Percentiles rank a stretch among this genome's conserved stretches.
Evolutionary conservation across 2,888 invertebrate genomes (phyloP).

Genomic region (Ametastegia equiseti): DNA sequence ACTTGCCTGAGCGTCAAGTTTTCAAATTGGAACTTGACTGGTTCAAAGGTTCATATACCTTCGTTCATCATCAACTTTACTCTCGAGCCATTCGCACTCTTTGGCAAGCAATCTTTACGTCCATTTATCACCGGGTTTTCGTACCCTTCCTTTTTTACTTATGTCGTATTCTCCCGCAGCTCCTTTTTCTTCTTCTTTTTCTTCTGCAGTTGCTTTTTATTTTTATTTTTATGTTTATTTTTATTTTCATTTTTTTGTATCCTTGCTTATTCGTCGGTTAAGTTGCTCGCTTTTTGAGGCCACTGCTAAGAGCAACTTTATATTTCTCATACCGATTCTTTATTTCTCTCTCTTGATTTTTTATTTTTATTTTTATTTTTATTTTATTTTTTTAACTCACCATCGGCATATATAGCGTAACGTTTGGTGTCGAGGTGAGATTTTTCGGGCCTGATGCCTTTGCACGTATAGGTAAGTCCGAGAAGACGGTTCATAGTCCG

Average conservation of each 20-base stretch:
- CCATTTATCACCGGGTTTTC: slow-evolving; percentile 71
- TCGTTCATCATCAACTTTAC: slow-evolving; percentile 42
- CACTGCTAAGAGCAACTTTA: slow-evolving; percentile 48
- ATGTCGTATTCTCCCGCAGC: slow-evolving; percentile 2
- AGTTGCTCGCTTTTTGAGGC: slow-evolving; percentile 66
- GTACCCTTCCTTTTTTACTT: slow-evolving; percentile 57
- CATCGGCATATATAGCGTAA: background rate
- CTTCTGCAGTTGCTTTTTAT: background rate
- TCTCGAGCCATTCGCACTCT: slow-evolving; percentile 68
- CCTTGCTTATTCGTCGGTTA: slow-evolving; percentile 60
- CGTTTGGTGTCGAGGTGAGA: slow-evolving; percentile 7
- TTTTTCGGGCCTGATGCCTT: slow-evolving; percentile 20
- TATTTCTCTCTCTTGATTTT: slow-evolving; percentile 52
- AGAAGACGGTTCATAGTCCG: background rate
- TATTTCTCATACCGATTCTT: slow-evolving; percentile 46
- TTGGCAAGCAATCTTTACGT: slow-evolving; percentile 73
- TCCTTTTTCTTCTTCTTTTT: background rate
- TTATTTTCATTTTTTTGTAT: slow-evolving; percentile 1
- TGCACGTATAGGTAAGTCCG: background rate
- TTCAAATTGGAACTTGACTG: slow-evolving; percentile 44
- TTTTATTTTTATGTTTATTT: background rate
- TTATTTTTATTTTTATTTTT: slow-evolving; percentile 42
- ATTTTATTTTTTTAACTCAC: slow-evolving; percentile 18
- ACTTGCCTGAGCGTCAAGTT: slow-evolving; percentile 19
- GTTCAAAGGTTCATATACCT: slow-evolving; percentile 41